Percentiles rank a stretch among this genome's conserved stretches.
Conservation (phyloP, 2,797 vertebrate genomes). For the Phoxinus dragarum region DNA sequence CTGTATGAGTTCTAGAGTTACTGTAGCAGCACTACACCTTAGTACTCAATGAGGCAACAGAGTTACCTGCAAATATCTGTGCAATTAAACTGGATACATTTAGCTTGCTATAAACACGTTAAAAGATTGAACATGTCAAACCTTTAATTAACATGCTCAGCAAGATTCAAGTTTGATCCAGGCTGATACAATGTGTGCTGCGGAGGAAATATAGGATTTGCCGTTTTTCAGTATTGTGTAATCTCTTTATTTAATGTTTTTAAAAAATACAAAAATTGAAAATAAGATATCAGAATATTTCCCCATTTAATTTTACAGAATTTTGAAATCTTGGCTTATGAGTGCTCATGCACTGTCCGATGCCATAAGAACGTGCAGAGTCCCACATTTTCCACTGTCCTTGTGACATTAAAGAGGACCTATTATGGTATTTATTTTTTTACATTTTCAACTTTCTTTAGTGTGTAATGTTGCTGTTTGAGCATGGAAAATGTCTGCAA, state of each 20-base stretch:
- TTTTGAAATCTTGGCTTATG: neutral
- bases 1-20: neutral
- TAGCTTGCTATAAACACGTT: neutral
- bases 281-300: neutral
- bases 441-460: neutral
- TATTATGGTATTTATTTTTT: too few relatives aligned
- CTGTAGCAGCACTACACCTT: neutral
- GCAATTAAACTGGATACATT: neutral
- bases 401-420: neutral
- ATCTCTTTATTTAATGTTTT: neutral
- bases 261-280: too few relatives aligned
- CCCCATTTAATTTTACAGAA: too few relatives aligned
- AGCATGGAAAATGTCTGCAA: neutral
- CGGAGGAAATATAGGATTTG: neutral
- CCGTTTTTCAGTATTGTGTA: neutral
- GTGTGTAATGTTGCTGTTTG: neutral
- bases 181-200: neutral
- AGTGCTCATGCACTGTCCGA: neutral
- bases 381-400: neutral
- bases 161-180: neutral
- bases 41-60: neutral
- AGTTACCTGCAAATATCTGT: neutral
- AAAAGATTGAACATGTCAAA: neutral
- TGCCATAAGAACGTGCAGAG: neutral
- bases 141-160: neutral